phyloP scores from a whole-genome alignment of 35 echinoderm and acorn worm species.

The Apostichopus californicus region DNA sequence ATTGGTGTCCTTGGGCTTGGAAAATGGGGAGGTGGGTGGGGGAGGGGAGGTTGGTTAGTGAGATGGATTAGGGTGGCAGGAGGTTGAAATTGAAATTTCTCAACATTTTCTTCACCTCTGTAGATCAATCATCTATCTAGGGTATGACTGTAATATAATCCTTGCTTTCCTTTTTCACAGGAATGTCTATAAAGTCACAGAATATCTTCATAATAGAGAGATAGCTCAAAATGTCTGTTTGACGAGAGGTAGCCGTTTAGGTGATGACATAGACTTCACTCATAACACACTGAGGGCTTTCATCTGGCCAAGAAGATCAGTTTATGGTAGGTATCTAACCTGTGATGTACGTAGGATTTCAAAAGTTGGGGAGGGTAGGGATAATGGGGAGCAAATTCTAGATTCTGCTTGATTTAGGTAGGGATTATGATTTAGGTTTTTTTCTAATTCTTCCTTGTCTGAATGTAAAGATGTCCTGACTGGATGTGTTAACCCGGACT shows the following conservation, averaged over 20 bases:
- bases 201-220: constrained; percentile 73
- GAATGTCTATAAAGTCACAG: constrained; percentile 17
- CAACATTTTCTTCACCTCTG: too few species aligned
- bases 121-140: too few species aligned
- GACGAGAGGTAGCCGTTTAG: constrained; percentile 67
- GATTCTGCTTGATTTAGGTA: too few species aligned
- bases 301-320: constrained; percentile 77
- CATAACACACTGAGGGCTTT: constrained; percentile 35
- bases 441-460: too few species aligned
- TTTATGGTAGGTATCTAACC: constrained; percentile 68
- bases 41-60: background rate
- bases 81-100: too few species aligned
- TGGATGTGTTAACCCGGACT: too few species aligned
- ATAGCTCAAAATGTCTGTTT: constrained; percentile 92
- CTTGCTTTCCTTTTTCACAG: background rate
- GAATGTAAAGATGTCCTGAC: too few species aligned
- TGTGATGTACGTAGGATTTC: too few species aligned
- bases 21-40: background rate
- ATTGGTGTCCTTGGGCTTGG: background rate
- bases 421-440: too few species aligned
- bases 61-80: background rate
- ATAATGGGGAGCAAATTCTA: too few species aligned
- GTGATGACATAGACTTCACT: background rate
- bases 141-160: too few species aligned
- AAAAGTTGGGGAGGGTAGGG: too few species aligned